A percentile compares a stretch with the other conserved stretches of the same genome.
Conservation (phyloP, 2,797 vertebrate species). For the Gallinago solitaria region DNA sequence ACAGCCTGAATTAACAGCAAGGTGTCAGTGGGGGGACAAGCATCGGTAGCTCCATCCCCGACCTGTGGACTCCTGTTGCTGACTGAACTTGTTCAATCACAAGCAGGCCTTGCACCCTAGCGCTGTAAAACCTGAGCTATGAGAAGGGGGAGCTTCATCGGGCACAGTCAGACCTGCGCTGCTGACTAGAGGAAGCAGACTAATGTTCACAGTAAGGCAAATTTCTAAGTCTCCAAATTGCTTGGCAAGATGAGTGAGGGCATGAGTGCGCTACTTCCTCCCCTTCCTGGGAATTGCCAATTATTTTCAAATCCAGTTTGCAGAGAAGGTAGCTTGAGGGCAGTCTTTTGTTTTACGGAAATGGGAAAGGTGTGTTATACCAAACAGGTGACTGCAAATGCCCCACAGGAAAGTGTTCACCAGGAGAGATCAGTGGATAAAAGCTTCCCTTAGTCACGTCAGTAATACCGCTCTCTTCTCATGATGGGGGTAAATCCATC, state of each 20-base stretch:
- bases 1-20: background rate
- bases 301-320: background rate
- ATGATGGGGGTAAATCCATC: background rate
- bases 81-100: background rate
- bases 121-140: background rate
- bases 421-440: background rate
- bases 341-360: background rate
- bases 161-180: background rate
- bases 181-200: background rate
- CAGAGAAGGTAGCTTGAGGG: background rate
- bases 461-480: background rate
- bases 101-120: background rate
- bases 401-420: background rate
- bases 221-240: background rate
- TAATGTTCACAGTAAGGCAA: constrained; percentile 4
- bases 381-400: background rate
- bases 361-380: background rate
- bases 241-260: background rate
- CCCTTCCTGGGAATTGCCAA: background rate
- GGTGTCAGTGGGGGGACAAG: background rate
- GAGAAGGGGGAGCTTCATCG: background rate
- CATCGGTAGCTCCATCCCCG: background rate
- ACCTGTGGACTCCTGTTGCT: background rate
- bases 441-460: background rate
- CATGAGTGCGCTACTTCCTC: background rate